Conservation (phyloP, 2,113 vertebrate species). For the Synchiropus splendidus region DNA sequence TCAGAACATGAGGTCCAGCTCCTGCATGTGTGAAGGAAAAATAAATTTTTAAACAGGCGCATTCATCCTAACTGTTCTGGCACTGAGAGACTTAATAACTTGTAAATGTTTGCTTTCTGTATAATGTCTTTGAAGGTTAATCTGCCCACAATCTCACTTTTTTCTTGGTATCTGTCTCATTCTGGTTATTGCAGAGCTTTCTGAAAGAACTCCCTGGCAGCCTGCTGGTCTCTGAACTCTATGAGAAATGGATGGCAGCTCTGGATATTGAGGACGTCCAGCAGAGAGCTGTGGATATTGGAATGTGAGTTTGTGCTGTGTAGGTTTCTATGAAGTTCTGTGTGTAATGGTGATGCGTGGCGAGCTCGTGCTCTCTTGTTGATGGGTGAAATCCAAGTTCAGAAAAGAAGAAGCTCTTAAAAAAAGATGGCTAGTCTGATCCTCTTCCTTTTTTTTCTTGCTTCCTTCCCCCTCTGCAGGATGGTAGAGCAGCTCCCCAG, state of each 20-base stretch:
- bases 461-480: conserved; percentile 44
- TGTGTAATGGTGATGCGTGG: too few species aligned
- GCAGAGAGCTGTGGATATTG: conserved; percentile 68
- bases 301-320: too few species aligned
- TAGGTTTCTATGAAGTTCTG: too few species aligned
- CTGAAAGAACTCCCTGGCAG: conserved; percentile 84
- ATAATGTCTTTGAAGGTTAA: neutral
- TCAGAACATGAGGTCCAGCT: too few species aligned
- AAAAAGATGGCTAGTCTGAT: conserved; percentile 37
- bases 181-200: conserved; percentile 72
- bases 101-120: neutral
- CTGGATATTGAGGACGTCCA: conserved; percentile 62
- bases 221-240: conserved; percentile 74
- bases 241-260: conserved; percentile 76
- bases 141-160: too few species aligned
- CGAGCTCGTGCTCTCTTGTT: conserved; percentile 39
- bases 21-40: too few species aligned
- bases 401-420: too few species aligned
- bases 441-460: conserved; percentile 14
- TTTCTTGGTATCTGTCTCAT: neutral
- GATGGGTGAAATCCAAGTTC: too few species aligned
- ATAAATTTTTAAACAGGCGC: too few species aligned
- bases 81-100: too few species aligned
- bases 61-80: too few species aligned
- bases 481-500: conserved; percentile 70